phyloP scores from a whole-genome alignment of 2,113 vertebrate species.

The Murina feae region DNA sequence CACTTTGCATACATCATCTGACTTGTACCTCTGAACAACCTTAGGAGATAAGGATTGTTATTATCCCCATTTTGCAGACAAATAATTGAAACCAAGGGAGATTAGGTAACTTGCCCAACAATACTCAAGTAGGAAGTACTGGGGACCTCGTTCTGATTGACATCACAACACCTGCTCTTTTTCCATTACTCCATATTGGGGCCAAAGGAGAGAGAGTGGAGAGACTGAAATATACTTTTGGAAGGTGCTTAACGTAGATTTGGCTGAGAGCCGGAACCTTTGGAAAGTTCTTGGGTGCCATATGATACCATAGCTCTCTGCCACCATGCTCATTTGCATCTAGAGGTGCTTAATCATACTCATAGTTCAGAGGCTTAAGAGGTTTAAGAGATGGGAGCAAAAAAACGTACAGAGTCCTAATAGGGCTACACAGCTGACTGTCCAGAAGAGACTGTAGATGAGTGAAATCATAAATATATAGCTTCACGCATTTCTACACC shows the following conservation, averaged over 20 bases:
- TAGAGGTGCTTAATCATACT: constrained; percentile 60
- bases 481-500: constrained; percentile 39
- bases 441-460: constrained; percentile 38
- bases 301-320: constrained; percentile 61
- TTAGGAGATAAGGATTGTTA: neutral
- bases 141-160: neutral
- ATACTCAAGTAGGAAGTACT: neutral
- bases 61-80: neutral
- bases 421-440: constrained; percentile 60
- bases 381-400: constrained; percentile 55
- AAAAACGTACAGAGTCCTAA: constrained; percentile 28
- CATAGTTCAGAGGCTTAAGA: constrained; percentile 68
- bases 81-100: neutral
- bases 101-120: neutral
- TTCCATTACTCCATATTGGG: constrained; percentile 32
- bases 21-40: neutral
- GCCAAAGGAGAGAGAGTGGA: constrained; percentile 27
- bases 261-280: constrained; percentile 24
- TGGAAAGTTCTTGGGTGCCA: constrained; percentile 58
- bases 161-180: constrained; percentile 58
- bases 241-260: constrained; percentile 59
- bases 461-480: constrained; percentile 68
- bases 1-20: neutral
- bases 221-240: constrained; percentile 47
- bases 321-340: constrained; percentile 62